A percentile compares a stretch with the other conserved stretches of the same genome.
Conservation (phyloP, 2,888 invertebrate genomes). For the Eucera pruinosa region DNA sequence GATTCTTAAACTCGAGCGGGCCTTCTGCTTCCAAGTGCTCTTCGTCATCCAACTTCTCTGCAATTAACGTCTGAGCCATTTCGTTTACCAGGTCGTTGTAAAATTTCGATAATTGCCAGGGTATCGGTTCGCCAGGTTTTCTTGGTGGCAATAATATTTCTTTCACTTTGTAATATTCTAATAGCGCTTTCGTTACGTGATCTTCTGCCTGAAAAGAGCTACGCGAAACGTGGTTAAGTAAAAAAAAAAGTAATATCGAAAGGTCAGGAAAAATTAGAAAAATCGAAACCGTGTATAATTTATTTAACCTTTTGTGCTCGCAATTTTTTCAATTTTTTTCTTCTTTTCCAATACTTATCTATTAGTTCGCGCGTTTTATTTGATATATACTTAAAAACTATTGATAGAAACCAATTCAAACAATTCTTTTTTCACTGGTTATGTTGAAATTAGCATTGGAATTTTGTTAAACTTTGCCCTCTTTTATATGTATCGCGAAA, state of each 20-base stretch:
- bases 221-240: slow-evolving; percentile 37
- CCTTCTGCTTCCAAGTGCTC: not conserved
- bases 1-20: not conserved
- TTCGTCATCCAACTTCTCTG: slow-evolving; percentile 1
- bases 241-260: not conserved
- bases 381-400: too few relatives aligned
- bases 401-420: too few relatives aligned
- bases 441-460: too few relatives aligned
- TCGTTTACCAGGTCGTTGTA: slow-evolving; percentile 77
- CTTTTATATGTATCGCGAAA: too few relatives aligned
- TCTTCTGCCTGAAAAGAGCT: slow-evolving; percentile 81
- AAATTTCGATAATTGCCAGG: slow-evolving; percentile 71
- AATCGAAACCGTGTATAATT: too few relatives aligned
- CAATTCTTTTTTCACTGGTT: too few relatives aligned
- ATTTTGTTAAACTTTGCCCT: too few relatives aligned
- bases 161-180: slow-evolving; percentile 81
- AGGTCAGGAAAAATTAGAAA: too few relatives aligned
- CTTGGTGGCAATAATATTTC: slow-evolving; percentile 83
- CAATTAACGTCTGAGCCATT: slow-evolving; percentile 46
- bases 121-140: slow-evolving; percentile 78
- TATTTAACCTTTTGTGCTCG: too few relatives aligned
- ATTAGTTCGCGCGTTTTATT: too few relatives aligned
- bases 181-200: slow-evolving; percentile 76
- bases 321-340: too few relatives aligned
- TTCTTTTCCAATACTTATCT: too few relatives aligned